These are phyloP conservation scores for Eudorcas thomsonii DNA, from an alignment of 2,113 vertebrate species.

Conservation along the genomic window DNA sequence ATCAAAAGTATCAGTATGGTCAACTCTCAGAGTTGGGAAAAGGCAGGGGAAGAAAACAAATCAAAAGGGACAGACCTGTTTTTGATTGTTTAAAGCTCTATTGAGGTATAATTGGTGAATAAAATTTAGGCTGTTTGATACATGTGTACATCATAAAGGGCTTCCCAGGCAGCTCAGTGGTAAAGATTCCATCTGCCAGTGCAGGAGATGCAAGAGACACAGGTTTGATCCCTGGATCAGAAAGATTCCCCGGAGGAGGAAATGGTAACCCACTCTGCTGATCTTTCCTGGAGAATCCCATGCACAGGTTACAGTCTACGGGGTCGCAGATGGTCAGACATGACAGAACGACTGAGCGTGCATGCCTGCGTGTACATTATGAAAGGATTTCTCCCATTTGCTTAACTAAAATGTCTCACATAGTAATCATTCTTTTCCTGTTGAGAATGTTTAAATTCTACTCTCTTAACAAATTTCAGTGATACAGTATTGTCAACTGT, in stretches of 20 bases:
- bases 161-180: not conserved
- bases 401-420: not conserved
- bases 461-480: not conserved
- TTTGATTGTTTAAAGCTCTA: not conserved
- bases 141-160: not conserved
- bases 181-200: not conserved
- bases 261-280: not conserved
- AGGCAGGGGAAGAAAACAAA: not conserved
- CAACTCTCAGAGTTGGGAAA: not conserved
- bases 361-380: not conserved
- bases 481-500: not conserved
- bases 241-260: not conserved
- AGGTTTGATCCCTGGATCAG: not conserved
- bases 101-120: not conserved
- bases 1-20: not conserved
- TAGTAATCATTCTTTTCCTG: not conserved
- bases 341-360: not conserved
- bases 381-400: not conserved
- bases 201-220: not conserved
- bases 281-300: not conserved
- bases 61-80: not conserved
- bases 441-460: not conserved
- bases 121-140: not conserved
- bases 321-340: not conserved
- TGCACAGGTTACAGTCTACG: not conserved